phyloP scores from a whole-genome alignment of 2,797 vertebrate genomes.

The Pipistrellus kuhlii region DNA sequence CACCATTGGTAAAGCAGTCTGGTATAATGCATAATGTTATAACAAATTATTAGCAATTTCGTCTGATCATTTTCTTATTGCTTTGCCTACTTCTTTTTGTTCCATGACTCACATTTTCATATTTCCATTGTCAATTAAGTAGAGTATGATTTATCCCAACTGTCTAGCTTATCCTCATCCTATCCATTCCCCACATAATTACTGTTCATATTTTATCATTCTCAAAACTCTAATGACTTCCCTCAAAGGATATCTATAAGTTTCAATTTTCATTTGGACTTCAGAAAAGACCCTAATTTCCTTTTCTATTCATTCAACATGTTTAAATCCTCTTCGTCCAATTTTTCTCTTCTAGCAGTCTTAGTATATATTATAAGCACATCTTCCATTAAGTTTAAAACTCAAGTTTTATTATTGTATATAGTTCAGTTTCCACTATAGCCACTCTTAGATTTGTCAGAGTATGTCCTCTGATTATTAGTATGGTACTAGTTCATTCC shows the following conservation, averaged over 20 bases:
- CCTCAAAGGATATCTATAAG: not conserved
- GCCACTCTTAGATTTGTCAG: not conserved
- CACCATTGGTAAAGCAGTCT: not conserved
- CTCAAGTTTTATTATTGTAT: not conserved
- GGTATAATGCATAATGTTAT: not conserved
- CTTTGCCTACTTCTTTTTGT: not conserved
- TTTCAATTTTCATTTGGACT: not conserved
- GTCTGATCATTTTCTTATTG: not conserved
- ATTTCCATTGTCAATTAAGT: not conserved
- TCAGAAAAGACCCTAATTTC: not conserved
- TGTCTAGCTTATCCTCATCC: not conserved
- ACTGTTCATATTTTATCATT: not conserved
- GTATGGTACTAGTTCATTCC: not conserved
- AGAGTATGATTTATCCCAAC: not conserved
- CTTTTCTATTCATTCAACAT: not conserved
- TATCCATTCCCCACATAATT: not conserved
- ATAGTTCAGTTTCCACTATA: not conserved
- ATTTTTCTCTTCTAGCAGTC: not conserved
- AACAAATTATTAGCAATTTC: not conserved
- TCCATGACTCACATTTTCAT: not conserved
- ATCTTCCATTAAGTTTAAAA: conserved; percentile 25
- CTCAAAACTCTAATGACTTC: not conserved
- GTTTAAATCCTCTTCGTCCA: not conserved
- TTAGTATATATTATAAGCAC: not conserved
- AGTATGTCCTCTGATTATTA: not conserved